phyloP scores from a whole-genome alignment of 2,113 vertebrate species.

The Psephotus haematonotus region DNA sequence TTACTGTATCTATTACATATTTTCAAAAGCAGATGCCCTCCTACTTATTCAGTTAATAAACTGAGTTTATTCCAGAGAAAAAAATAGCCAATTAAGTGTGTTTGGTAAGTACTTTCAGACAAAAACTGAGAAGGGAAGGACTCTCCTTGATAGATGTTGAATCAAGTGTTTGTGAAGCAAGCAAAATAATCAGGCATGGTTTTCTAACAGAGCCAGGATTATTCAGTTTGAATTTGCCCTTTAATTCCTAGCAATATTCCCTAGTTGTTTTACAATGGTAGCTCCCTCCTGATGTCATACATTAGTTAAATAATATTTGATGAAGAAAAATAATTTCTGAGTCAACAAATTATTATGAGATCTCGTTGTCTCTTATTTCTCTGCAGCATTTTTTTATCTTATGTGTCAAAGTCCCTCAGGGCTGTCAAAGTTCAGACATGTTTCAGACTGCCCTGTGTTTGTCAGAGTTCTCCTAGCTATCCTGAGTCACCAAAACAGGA shows the following conservation, averaged over 20 bases:
- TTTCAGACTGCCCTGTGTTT: not conserved
- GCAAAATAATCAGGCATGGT: not conserved
- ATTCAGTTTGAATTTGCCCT: not conserved
- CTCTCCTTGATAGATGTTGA: not conserved
- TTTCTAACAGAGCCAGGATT: too few relatives aligned
- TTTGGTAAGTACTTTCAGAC: not conserved
- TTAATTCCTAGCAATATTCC: not conserved
- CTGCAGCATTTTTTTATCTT: not conserved
- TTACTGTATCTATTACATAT: not conserved
- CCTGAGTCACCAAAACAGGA: not conserved
- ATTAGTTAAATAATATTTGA: not conserved
- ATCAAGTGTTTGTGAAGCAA: not conserved
- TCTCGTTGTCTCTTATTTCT: not conserved
- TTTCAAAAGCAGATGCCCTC: not conserved
- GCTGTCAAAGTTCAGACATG: not conserved
- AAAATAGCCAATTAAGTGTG: not conserved
- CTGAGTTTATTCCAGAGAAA: not conserved
- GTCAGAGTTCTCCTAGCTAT: not conserved
- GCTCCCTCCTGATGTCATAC: accelerated
- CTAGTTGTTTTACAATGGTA: not conserved
- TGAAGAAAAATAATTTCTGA: not conserved
- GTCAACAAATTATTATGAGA: not conserved
- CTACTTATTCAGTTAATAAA: not conserved
- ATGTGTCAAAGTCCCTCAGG: not conserved
- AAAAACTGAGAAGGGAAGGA: not conserved